Conservation (phyloP, 2,797 vertebrate species). For the Eulemur mongoz region DNA sequence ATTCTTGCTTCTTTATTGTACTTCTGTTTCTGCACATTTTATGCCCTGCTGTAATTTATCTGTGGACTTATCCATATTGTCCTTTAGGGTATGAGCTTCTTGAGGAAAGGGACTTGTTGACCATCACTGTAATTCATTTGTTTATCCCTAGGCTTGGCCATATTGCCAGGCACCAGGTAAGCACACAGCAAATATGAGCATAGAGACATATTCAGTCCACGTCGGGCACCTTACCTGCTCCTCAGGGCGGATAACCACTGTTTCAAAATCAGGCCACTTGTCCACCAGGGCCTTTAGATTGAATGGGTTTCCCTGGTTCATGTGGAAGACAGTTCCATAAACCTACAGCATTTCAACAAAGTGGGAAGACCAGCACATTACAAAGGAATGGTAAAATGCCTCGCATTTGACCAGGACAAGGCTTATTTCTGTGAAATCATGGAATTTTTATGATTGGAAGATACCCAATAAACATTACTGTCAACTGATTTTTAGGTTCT, state of each 20-base stretch:
- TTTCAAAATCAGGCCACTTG: constrained; percentile 72
- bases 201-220: background rate
- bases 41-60: background rate
- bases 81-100: background rate
- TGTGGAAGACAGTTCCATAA: constrained; percentile 63
- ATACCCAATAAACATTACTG: background rate
- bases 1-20: too few relatives aligned
- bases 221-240: constrained; percentile 45
- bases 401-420: background rate
- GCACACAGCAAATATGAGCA: background rate
- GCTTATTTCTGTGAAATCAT: background rate
- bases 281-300: constrained; percentile 64
- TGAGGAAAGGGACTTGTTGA: background rate
- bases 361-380: background rate
- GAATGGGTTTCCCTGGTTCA: constrained; percentile 62
- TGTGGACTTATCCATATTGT: background rate
- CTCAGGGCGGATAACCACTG: constrained; percentile 58
- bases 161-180: background rate
- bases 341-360: constrained; percentile 34
- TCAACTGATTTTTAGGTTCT: background rate
- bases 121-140: background rate
- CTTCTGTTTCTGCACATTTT: background rate
- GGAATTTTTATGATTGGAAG: background rate
- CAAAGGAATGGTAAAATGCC: background rate
- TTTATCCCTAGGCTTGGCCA: background rate